Base-by-base conservation (phyloP, 2,888 invertebrate genomes). In the Drosophila rubida region DNA sequence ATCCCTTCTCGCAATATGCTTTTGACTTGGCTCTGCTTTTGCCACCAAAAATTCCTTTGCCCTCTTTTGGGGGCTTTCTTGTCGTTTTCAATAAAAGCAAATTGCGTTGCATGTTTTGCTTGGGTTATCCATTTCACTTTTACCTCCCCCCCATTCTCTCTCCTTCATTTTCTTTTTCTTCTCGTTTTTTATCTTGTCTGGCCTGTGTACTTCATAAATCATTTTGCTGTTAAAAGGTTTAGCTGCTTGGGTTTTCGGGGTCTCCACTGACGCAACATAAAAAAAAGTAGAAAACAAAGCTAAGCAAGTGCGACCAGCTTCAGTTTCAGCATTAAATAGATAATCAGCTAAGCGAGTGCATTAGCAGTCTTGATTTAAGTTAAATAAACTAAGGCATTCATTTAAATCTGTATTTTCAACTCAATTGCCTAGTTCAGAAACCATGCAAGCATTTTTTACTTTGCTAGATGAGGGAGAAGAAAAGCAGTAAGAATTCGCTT, bases 51-150 rank as follows among this genome's bases (percentile, higher is more conserved):
- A 66, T 68, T 62, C 60, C 48, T 67, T 62, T 68, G 61, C 55
- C 59, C 55, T 61, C 51, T 68, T 74, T 75, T 39, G 55, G 55
- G 41, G 58, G 54, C 39, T 37, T 53, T 30, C 68, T 66, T 80
- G 81, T 81, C 87, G 69, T 72, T 85, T 84, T 76, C 80, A 81
- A 87, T 87, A 85, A 83, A 81, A 87, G 88, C 88, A 83, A 83
- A 83, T 83, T 83, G 82, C 86, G 82, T 87, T 82, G 82, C 87
- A 87, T 87, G 88, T 77, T 87, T 82, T 71, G 45, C 59, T 48
- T 61, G 71, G 81, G 68, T 61, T 65, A 60, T 57, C 67, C 64
- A 72, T 64, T 63, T 67, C 54, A 63, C 42, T 42, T 55, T 60
- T 64, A 49, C 51, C 35, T 49, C 41, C 7, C 42, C 16, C 16